Percentiles rank a stretch among this genome's conserved stretches.
These are phyloP conservation scores for Pituophis catenifer DNA, from an alignment of 2,113 vertebrate genomes.

Conservation along the genomic window DNA sequence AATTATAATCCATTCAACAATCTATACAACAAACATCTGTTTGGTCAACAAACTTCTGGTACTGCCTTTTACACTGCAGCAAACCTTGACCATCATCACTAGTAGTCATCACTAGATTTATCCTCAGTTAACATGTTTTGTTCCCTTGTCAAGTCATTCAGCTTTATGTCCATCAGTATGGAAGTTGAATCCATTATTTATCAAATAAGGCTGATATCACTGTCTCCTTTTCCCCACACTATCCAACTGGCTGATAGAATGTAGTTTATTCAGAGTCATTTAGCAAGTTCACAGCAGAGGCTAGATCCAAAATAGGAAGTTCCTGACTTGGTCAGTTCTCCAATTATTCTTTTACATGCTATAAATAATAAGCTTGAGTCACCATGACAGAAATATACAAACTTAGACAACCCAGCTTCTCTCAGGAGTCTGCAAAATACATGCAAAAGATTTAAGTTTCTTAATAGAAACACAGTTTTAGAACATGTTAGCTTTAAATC, in stretches of 20 bases:
- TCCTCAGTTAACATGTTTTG: neutral
- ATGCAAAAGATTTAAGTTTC: conserved; percentile 40
- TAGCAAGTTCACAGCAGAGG: neutral
- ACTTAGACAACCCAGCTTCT: conserved; percentile 43
- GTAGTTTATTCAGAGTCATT: neutral
- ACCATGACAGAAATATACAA: conserved; percentile 38
- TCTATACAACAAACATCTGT: neutral
- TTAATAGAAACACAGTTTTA: conserved; percentile 28
- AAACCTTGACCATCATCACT: neutral
- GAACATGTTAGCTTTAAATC: conserved; percentile 29
- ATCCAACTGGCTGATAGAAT: neutral
- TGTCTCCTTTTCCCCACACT: neutral
- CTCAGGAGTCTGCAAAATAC: conserved; percentile 15
- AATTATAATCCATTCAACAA: neutral
- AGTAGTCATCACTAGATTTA: neutral
- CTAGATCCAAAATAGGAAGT: neutral
- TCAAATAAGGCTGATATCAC: neutral
- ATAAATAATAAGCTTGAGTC: conserved; percentile 37
- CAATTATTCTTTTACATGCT: conserved; percentile 32
- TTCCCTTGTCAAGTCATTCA: neutral
- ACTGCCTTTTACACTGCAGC: neutral
- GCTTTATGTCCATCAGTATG: neutral
- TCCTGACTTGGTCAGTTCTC: neutral
- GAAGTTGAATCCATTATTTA: neutral
- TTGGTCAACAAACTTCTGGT: neutral